Evolutionary conservation across 1,140 invertebrate species (phyloP).

Genomic region (Temnothorax curvispinosus): DNA sequence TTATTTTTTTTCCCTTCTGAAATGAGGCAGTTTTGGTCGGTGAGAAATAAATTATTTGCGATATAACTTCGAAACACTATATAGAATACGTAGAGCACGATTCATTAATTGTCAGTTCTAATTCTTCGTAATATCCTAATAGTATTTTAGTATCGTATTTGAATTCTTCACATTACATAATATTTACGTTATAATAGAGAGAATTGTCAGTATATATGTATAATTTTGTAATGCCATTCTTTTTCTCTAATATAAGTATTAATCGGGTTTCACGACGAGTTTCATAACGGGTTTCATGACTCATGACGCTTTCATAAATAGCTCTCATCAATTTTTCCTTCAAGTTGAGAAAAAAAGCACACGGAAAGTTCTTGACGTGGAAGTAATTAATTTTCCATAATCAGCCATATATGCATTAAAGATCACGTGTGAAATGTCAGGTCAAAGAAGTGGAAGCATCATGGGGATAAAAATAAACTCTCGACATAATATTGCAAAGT

Average conservation of each 20-base stretch:
- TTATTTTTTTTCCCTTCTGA: not conserved
- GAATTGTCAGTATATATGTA: not conserved
- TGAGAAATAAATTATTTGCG: not conserved
- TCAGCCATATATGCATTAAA: not conserved
- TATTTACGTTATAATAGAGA: constrained; percentile 1
- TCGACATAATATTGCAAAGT: not conserved
- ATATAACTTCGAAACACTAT: not conserved
- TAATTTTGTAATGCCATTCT: not conserved
- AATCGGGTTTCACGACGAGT: not conserved
- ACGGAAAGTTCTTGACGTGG: not conserved
- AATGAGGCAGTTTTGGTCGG: not conserved
- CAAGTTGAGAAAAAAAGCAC: not conserved
- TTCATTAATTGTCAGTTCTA: not conserved
- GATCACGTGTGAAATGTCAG: constrained; percentile 8
- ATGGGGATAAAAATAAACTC: not conserved
- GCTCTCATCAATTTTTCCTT: not conserved
- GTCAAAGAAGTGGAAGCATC: not conserved
- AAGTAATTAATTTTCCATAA: constrained; percentile 45
- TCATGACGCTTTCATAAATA: not conserved
- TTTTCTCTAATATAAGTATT: not conserved
- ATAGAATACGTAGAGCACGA: not conserved
- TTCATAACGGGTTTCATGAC: not conserved
- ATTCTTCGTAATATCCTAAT: not conserved
- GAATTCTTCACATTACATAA: not conserved
- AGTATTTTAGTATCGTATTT: not conserved